Evolutionary conservation across 2,113 vertebrate species (phyloP).

Genomic region (Callorhinus ursinus): DNA sequence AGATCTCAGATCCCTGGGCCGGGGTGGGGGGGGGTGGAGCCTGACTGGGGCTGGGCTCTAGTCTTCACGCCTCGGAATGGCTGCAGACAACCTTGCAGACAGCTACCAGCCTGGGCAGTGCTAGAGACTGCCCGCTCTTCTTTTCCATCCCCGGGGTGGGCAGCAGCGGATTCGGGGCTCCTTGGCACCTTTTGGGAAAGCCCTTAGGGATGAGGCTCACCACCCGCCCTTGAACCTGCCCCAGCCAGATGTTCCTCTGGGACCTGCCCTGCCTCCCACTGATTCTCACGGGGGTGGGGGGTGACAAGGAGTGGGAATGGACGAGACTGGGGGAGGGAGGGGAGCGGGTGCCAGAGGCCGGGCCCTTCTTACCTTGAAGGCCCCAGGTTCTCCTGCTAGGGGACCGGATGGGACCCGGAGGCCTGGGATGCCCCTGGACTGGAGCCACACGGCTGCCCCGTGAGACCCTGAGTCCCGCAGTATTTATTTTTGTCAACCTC

Average conservation of each 20-base stretch:
- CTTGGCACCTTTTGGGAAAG: background rate
- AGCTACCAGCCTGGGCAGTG: background rate
- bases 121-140: background rate
- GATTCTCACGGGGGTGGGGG: background rate
- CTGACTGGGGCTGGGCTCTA: background rate
- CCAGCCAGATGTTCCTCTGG: background rate
- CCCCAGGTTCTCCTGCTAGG: background rate
- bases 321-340: no score
- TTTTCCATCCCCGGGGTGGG: no score
- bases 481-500: background rate
- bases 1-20: no score
- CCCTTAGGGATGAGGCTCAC: background rate
- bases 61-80: background rate
- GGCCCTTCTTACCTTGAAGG: no score
- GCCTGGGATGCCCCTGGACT: background rate
- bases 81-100: background rate
- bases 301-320: background rate
- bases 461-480: background rate
- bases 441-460: background rate
- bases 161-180: background rate
- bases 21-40: no score
- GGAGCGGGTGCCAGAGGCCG: fast-evolving
- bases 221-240: background rate
- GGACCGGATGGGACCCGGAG: background rate
- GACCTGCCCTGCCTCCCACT: background rate